These are phyloP conservation scores for Vireo griseus DNA, from an alignment of 2,797 vertebrate genomes.

Conservation along the genomic window DNA sequence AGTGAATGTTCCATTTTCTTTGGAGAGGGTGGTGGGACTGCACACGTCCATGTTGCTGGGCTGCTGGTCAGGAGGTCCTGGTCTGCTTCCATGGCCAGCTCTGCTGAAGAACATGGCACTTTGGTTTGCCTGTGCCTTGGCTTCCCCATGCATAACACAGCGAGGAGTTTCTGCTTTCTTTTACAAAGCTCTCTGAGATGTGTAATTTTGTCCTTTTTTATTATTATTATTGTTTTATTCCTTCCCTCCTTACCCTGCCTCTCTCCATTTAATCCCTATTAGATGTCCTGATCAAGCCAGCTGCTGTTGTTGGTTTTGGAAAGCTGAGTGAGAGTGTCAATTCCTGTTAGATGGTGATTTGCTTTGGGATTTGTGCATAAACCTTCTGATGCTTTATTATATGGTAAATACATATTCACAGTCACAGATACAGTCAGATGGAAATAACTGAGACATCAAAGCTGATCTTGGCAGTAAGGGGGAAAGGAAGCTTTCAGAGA, in stretches of 20 bases:
- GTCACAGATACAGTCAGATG: neutral
- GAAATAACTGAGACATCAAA: slow-evolving; percentile 20
- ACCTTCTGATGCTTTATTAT: neutral
- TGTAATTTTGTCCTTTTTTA: neutral
- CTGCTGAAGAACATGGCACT: neutral
- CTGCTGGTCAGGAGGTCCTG: neutral
- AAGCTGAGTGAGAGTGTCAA: neutral
- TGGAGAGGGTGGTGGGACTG: neutral
- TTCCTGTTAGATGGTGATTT: neutral
- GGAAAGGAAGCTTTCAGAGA: neutral
- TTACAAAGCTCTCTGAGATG: neutral
- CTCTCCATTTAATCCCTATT: neutral
- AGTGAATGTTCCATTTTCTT: neutral
- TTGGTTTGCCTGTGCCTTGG: neutral
- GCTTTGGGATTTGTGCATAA: slow-evolving; percentile 4
- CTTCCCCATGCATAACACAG: neutral
- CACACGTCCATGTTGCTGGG: rapidly evolving
- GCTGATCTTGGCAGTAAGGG: neutral
- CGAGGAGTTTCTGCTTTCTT: neutral
- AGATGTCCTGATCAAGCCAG: neutral
- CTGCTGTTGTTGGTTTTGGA: neutral
- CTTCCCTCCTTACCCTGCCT: neutral
- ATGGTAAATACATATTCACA: neutral
- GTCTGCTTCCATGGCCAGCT: neutral
- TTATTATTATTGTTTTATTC: neutral